phyloP scores from a whole-genome alignment of 2,797 vertebrate genomes.

The Platyrinchus mystaceus region DNA sequence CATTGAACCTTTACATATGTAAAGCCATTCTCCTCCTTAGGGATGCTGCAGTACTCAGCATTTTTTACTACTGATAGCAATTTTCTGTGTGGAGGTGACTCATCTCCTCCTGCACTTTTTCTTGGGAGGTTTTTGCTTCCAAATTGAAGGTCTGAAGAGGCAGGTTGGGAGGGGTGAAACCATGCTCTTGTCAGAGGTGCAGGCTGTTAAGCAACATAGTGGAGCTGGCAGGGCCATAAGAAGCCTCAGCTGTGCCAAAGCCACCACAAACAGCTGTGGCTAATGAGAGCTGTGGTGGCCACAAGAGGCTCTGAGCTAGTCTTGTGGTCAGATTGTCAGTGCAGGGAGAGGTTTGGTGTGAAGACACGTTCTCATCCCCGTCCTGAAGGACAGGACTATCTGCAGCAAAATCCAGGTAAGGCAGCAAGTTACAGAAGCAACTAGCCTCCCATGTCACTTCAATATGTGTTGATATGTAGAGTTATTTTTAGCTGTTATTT shows the following conservation, averaged over 20 bases:
- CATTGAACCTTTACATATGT: neutral
- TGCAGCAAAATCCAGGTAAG: neutral
- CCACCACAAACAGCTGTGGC: neutral
- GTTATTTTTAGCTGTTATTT: neutral
- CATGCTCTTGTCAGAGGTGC: neutral
- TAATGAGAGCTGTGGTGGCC: neutral
- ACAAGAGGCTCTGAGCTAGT: neutral
- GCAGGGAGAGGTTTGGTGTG: neutral
- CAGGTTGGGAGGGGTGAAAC: neutral
- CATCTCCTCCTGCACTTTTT: neutral
- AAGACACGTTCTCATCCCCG: accelerated
- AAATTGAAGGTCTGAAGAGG: neutral
- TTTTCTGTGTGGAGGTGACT: neutral
- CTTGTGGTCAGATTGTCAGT: accelerated
- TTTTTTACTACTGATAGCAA: neutral
- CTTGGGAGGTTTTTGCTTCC: neutral
- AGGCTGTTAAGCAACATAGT: neutral
- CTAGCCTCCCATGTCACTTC: neutral
- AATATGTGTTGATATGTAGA: neutral
- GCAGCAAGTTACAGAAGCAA: neutral
- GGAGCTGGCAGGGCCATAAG: neutral
- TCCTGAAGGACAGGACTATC: neutral
- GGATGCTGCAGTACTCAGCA: accelerated
- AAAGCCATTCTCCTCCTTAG: neutral
- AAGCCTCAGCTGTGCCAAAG: neutral